Evolutionary conservation across 2,888 invertebrate species (phyloP), one percentile per base, ranked within the genome.

Genomic region (Phalera bucephala): DNA sequence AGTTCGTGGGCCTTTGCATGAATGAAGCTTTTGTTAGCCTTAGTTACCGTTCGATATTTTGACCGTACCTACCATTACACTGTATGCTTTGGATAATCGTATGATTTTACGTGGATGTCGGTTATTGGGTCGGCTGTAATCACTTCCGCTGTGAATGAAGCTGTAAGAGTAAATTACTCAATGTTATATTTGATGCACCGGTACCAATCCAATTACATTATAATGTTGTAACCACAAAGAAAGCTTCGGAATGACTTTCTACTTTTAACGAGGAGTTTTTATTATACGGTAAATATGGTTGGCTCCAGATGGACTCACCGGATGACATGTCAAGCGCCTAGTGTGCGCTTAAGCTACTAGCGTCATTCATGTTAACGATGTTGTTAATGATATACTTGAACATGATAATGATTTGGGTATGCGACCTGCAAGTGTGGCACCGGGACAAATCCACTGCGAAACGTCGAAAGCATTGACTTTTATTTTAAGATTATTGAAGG

Each of bases 11-110:
- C 75, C 75, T 67, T 60, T 53, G 51, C 64, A 62, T 71, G 68
- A 73, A 64, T 72, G 61, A 61, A 62, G 62, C 76, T 76, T 78
- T 79, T 79, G 71, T 72, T 62, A 56, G 44, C 51, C 47, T 51
- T 41, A 69, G 61, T 72, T 76, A 75, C 76, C 76, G 80, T 77
- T 78, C 57, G 64, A 63, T 64, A 56, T 61, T 60, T 53, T 38
- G 23, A 27, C 32, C 41, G 36, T 41, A 46, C 51, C 50, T 54
- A 52, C 64, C 50, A 62, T 64, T 56, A 55, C 52, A 50, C 51
- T 41, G 47, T 44, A 50, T 59, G 64, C 61, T 59, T 56, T 46
- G 38, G 58, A 63, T 71, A 73, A 76, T 77, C 71, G 72, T 64
- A 61, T 66, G 48, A 52, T 63, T 59, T 59, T 59, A 54, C 45